These are phyloP conservation scores for Oplegnathus fasciatus DNA, from an alignment of 2,113 vertebrate species.

Conservation along the genomic window DNA sequence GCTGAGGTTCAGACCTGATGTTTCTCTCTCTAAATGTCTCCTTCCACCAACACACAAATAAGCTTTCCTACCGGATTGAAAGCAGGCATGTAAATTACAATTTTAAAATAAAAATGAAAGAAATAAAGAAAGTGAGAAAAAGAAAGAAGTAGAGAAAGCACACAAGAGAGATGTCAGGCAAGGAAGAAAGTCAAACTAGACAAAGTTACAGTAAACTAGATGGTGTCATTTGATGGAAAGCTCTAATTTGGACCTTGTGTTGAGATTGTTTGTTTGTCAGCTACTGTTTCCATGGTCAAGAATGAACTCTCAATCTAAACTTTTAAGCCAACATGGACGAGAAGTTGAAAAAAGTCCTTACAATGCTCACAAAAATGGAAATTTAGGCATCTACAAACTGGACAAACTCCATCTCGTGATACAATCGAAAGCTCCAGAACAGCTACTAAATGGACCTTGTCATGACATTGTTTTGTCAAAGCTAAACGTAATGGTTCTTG, in stretches of 20 bases:
- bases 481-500: not conserved
- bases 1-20: not conserved
- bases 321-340: not conserved
- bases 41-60: not conserved
- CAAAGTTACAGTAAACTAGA: not conserved
- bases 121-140: not conserved
- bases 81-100: no score
- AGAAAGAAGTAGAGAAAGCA: not conserved
- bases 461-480: not conserved
- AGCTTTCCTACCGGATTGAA: not conserved
- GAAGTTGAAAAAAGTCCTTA: not conserved
- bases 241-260: not conserved
- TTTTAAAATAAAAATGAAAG: not conserved
- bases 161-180: not conserved
- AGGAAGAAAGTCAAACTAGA: not conserved
- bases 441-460: not conserved
- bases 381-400: not conserved
- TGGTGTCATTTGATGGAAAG: not conserved
- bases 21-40: not conserved
- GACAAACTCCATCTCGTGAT: not conserved
- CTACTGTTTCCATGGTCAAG: not conserved
- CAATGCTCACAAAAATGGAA: not conserved
- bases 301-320: not conserved
- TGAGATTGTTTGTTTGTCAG: not conserved
- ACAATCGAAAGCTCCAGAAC: not conserved